Evolutionary conservation across 1,140 invertebrate species (phyloP).

Genomic region (Drosophila orena): DNA sequence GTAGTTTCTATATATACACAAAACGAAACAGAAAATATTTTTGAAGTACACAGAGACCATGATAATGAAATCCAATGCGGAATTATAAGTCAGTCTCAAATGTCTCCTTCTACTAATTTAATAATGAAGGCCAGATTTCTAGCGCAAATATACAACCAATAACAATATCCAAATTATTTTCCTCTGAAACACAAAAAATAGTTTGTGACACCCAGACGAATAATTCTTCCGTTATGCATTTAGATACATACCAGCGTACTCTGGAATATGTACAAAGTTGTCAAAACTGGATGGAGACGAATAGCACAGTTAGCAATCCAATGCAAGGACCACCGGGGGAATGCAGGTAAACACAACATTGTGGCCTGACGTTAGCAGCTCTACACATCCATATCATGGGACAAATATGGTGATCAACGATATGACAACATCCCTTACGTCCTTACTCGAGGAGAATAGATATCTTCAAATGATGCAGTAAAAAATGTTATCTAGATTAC

Average conservation of each 20-base stretch:
- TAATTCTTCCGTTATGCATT: constrained; percentile 87
- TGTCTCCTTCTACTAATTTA: constrained; percentile 63
- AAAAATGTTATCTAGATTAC: not conserved
- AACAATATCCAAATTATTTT: not conserved
- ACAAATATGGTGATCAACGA: constrained; percentile 98
- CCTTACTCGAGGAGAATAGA: constrained; percentile 95
- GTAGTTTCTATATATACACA: constrained; percentile 51
- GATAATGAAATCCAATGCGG: constrained; percentile 88
- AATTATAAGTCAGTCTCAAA: constrained; percentile 89
- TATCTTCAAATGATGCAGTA: constrained; percentile 93
- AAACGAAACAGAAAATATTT: constrained; percentile 37
- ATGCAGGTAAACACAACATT: constrained; percentile 85
- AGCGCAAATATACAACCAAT: constrained; percentile 1
- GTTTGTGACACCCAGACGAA: constrained; percentile 5
- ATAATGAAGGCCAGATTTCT: constrained; percentile 2
- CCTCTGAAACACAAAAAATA: constrained; percentile 22
- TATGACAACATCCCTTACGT: constrained; percentile 95
- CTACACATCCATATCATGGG: constrained; percentile 90
- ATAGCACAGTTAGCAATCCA: constrained; percentile 16
- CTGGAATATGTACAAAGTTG: constrained; percentile 96
- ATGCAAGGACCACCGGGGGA: not conserved
- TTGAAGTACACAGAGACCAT: constrained; percentile 12
- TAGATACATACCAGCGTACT: constrained; percentile 94
- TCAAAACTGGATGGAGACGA: constrained; percentile 89
- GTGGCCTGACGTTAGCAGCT: constrained; percentile 89